These are phyloP conservation scores for Trissonchulus latispiculum DNA, from an alignment of 2,888 invertebrate species.

Conservation along the genomic window DNA sequence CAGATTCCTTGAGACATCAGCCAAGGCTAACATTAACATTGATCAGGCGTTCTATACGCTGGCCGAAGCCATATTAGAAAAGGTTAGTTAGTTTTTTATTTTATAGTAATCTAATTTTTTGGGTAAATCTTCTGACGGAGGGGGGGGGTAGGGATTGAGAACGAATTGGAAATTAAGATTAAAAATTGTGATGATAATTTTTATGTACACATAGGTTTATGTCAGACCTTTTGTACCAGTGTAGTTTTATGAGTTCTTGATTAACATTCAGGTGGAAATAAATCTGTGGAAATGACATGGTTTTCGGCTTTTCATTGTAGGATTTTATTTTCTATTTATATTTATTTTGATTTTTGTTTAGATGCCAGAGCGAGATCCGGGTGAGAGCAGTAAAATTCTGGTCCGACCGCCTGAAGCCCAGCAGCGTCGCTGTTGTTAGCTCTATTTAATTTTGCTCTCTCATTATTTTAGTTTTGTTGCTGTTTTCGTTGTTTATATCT, in stretches of 20 bases:
- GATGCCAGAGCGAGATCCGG: background rate
- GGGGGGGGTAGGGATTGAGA: too few species aligned
- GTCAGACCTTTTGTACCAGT: too few species aligned
- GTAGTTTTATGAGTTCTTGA: background rate
- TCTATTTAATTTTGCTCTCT: too few species aligned
- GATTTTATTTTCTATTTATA: background rate
- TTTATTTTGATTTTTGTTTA: too few species aligned
- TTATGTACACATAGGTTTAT: too few species aligned
- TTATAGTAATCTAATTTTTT: too few species aligned
- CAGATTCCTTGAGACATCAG: conserved; percentile 98
- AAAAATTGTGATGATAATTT: background rate
- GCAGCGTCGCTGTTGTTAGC: background rate
- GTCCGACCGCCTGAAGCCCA: background rate
- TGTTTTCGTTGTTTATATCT: too few species aligned
- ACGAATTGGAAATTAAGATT: too few species aligned
- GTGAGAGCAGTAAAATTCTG: background rate
- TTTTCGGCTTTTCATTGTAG: background rate
- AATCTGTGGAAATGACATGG: background rate
- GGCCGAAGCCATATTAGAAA: conserved; percentile 56
- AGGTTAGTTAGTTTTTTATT: too few species aligned
- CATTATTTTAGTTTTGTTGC: too few species aligned
- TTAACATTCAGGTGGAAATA: background rate
- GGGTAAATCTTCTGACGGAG: too few species aligned
- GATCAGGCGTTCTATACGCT: conserved; percentile 95
- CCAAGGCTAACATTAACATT: conserved; percentile 92